A percentile compares a stretch with the other conserved stretches of the same genome.
Evolutionary conservation across 2,888 invertebrate genomes (phyloP).

Genomic region (Microctonus aethiopoides): DNA sequence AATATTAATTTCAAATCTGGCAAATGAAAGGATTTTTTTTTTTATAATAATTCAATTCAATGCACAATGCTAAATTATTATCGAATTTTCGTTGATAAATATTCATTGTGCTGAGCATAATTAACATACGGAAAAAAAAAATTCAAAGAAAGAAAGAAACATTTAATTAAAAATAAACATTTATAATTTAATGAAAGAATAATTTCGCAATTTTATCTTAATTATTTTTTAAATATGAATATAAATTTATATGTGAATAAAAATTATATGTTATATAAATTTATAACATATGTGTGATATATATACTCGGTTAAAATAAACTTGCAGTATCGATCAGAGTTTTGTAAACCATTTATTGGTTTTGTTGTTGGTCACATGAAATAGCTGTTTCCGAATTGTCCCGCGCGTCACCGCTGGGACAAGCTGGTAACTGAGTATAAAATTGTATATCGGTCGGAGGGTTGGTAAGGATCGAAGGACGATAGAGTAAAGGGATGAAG

Average conservation of each 20-base stretch:
- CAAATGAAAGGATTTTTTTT: too few relatives aligned
- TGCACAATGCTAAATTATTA: too few relatives aligned
- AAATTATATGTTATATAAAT: not conserved
- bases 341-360: constrained; percentile 29
- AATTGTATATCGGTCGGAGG: constrained; percentile 5
- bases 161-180: too few relatives aligned
- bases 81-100: too few relatives aligned
- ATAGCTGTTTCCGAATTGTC: not conserved
- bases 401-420: not conserved
- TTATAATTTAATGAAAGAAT: too few relatives aligned
- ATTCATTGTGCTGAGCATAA: too few relatives aligned
- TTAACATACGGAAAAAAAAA: too few relatives aligned
- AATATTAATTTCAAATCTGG: too few relatives aligned
- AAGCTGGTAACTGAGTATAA: constrained; percentile 18
- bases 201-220: too few relatives aligned
- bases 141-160: too few relatives aligned
- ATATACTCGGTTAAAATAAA: constrained; percentile 16
- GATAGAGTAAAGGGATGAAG: constrained; percentile 32
- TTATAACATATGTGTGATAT: not conserved
- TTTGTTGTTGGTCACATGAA: constrained; percentile 28
- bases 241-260: not conserved
- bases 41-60: too few relatives aligned
- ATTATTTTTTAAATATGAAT: too few relatives aligned
- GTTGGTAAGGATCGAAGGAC: not conserved
- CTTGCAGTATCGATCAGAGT: constrained; percentile 30